Conservation (phyloP, 2,797 vertebrate genomes). For the Falco columbarius region DNA sequence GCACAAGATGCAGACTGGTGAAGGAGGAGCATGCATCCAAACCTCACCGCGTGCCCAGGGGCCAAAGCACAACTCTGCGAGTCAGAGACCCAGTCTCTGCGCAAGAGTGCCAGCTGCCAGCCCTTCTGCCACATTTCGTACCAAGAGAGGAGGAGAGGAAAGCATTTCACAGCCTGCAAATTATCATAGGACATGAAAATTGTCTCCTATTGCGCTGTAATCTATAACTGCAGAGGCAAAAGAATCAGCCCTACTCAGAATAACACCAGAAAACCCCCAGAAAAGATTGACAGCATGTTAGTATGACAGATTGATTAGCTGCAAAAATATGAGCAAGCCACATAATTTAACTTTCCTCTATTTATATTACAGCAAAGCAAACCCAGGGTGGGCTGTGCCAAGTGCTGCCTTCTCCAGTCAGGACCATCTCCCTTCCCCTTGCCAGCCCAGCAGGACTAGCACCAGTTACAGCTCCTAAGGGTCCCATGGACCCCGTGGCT, state of each 20-base stretch:
- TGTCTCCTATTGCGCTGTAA: background rate
- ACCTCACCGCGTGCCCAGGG: background rate
- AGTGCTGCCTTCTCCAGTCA: background rate
- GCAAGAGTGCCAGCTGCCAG: background rate
- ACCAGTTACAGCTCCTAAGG: background rate
- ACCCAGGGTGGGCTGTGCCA: slow-evolving; percentile 10
- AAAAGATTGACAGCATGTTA: background rate
- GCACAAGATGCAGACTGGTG: accelerated
- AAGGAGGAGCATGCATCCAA: background rate
- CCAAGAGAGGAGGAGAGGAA: background rate
- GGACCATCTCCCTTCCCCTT: background rate
- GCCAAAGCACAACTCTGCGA: background rate
- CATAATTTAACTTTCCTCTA: background rate
- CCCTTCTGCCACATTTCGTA: background rate
- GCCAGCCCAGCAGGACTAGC: background rate
- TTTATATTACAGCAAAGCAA: slow-evolving; percentile 3
- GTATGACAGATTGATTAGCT: slow-evolving; percentile 18
- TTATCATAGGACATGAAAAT: background rate
- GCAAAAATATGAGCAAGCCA: slow-evolving; percentile 27
- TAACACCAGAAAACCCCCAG: background rate
- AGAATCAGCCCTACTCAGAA: background rate
- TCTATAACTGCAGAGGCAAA: background rate
- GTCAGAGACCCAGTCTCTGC: background rate
- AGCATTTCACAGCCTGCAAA: background rate
- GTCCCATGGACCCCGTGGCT: accelerated